Evolutionary conservation across 2,113 vertebrate species (phyloP), one percentile per base, ranked within the genome.

Genomic region (Erinaceus europaeus): DNA sequence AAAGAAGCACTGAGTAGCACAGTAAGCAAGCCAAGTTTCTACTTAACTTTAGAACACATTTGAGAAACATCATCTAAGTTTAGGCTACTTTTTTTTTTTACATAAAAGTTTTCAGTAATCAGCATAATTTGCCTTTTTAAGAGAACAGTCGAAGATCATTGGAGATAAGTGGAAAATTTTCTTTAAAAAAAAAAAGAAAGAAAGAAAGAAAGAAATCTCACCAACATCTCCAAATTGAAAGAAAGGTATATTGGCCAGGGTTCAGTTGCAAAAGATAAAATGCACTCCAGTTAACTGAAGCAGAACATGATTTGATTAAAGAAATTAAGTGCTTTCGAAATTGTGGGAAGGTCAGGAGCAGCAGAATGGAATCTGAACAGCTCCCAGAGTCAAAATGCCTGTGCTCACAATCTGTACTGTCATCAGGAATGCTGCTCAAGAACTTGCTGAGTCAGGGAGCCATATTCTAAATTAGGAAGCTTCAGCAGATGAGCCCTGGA

Each of bases 191-290:
- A 71, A 84, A 40, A 74, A 42, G n/a, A n/a, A n/a, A n/a, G n/a
- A n/a, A n/a, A n/a, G n/a, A n/a, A n/a, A n/a, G n/a, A n/a, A n/a
- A 65, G 18, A 68, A 52, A 52, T 53, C 15, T 6, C 18, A 79
- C 32, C 80, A 79, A 72, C 62, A 85, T 74, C 73, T 71, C 42
- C 59, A 93, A 76, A 77, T 55, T 91, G 64, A 48, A 81, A 90
- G 53, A 34, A 84, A 61, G 23, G 18, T 50, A 9, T 50, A 71
- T 40, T 82, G 42, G 48, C 73, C 27, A 82, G 38, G 27, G 9
- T 81, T 93, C 36, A 38, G 25, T 18, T 77, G 15, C 29, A 78
- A 73, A 94, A 93, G 88, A 86, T 84, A 86, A 93, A 71, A 76
- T 73, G 44, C 29, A 85, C 42, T 50, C 38, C 40, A 65, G 25